Base-by-base conservation (phyloP, 2,113 vertebrate species). In the Apodemus sylvaticus region DNA sequence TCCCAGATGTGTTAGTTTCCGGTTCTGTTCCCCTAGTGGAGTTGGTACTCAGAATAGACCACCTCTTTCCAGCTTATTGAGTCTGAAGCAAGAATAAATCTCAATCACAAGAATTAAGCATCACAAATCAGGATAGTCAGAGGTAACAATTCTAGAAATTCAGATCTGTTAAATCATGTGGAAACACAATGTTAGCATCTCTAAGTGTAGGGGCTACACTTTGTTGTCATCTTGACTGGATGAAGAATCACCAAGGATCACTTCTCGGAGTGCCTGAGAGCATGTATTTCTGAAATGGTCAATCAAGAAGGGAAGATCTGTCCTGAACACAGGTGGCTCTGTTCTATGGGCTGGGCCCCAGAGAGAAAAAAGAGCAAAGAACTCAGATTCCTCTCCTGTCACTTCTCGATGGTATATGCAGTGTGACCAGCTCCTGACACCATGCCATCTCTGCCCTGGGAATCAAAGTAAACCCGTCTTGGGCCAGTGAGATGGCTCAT, bases 131-230 rank as follows among this genome's bases (percentile, higher is more conserved):
- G 34, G 31, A n/a, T 24, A 13, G 4, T 36, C 58, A 39, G 60
- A 48, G 58, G 8, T 58, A 95, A 89, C 89, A 95, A 58, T 87
- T 88, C 81, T 66, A 45, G 92, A 31, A 97, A 88, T 87, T 70
- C n/a, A 55, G 13, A 31, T 87, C 53, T 74, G 8, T 64, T 58
- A 86, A 87, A 70, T 90, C 36, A 66, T 12, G 9, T 86, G 45
- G 45, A 76, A 97, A 64, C 86, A 76, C 17, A 78, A 71, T 77
- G 11, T 89, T 93, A 53, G 82, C 66, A 36, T 36, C 51, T 36
- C 31, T 53, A 19, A 36, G 31, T 55, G 51, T 36, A 55, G 51
- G 48, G 73, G 7, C 8, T 36, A 20, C 8, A 55, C 48, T 20
- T 79, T 42, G 3, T 4, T 36, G 31, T 36, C 17, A 79, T 16